A percentile compares a stretch with the other conserved stretches of the same genome.
Conservation (phyloP, 2,888 invertebrate genomes). For the Glaucopsyche alexis region DNA sequence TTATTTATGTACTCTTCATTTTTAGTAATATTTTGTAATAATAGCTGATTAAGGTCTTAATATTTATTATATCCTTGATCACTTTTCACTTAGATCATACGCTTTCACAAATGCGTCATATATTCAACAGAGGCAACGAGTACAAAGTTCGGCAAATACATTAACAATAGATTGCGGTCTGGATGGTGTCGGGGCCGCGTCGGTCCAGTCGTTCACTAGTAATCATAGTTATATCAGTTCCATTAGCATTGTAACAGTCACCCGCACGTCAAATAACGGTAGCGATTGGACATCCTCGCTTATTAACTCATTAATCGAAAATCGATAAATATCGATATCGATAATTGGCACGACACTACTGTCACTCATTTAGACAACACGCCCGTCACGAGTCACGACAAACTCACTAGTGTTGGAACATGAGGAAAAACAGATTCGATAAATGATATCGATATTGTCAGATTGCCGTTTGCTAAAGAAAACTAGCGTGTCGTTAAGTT, state of each 20-base stretch:
- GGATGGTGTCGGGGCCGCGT: constrained; percentile 35
- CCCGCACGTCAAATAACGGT: constrained; percentile 46
- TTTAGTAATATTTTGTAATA: background rate
- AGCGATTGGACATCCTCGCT: constrained; percentile 47
- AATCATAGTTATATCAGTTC: constrained; percentile 28
- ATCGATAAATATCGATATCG: constrained; percentile 34
- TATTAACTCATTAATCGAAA: constrained; percentile 43
- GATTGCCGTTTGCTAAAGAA: constrained; percentile 76
- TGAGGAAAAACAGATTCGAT: constrained; percentile 35
- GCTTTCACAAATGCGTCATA: constrained; percentile 27
- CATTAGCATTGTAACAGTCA: constrained; percentile 40
- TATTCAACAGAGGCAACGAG: constrained; percentile 25
- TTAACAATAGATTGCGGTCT: constrained; percentile 41
- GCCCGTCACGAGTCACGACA: background rate
- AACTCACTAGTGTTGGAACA: constrained; percentile 6
- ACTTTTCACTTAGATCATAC: constrained; percentile 18
- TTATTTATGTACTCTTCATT: background rate
- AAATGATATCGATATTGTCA: constrained; percentile 53
- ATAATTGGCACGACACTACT: constrained; percentile 4
- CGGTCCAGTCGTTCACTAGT: constrained; percentile 20
- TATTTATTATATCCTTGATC: constrained; percentile 17
- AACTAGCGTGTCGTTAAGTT: constrained; percentile 67
- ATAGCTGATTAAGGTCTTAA: constrained; percentile 15
- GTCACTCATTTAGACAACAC: constrained; percentile 21
- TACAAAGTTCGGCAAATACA: constrained; percentile 34